Percentiles rank a stretch among this genome's conserved stretches.
Evolutionary conservation across 2,888 invertebrate species (phyloP).

Genomic region (Thelaira solivaga): DNA sequence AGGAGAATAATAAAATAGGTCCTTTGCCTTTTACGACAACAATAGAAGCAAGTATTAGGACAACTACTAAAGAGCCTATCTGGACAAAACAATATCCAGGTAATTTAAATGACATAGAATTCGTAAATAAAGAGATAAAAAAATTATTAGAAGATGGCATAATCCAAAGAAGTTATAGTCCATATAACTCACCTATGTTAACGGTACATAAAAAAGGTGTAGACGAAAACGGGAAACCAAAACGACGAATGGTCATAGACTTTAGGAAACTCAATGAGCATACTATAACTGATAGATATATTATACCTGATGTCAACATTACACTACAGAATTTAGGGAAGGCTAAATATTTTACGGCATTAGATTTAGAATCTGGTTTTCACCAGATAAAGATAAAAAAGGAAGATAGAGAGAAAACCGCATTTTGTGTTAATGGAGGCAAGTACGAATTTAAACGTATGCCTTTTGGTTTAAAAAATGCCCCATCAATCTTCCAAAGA

Average conservation of each 20-base stretch:
- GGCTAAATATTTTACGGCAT: no score
- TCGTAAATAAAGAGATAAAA: conserved; percentile 16
- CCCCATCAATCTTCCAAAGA: conserved; percentile 9
- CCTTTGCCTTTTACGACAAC: conserved; percentile 16
- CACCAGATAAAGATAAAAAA: conserved; percentile 6
- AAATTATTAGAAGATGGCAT: conserved; percentile 20
- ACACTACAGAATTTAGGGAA: no score
- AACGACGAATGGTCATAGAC: conserved; percentile 24
- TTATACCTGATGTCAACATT: background rate
- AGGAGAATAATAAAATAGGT: background rate
- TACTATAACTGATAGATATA: conserved; percentile 25
- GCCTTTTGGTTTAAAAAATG: background rate
- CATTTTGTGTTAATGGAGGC: background rate
- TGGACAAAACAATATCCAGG: conserved; percentile 5
- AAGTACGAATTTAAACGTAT: conserved; percentile 3
- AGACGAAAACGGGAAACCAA: conserved; percentile 22
- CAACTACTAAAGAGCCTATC: background rate
- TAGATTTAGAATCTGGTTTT: conserved; percentile 25
- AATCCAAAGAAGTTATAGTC: conserved; percentile 7
- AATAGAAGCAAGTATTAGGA: conserved; percentile 6
- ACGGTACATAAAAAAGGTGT: conserved; percentile 15
- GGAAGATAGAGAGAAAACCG: conserved; percentile 1
- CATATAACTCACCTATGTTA: conserved; percentile 6
- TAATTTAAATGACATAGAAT: background rate
- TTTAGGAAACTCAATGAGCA: conserved; percentile 25